These are phyloP conservation scores for Hassar affinis DNA, from an alignment of 2,113 vertebrate genomes.

Conservation along the genomic window DNA sequence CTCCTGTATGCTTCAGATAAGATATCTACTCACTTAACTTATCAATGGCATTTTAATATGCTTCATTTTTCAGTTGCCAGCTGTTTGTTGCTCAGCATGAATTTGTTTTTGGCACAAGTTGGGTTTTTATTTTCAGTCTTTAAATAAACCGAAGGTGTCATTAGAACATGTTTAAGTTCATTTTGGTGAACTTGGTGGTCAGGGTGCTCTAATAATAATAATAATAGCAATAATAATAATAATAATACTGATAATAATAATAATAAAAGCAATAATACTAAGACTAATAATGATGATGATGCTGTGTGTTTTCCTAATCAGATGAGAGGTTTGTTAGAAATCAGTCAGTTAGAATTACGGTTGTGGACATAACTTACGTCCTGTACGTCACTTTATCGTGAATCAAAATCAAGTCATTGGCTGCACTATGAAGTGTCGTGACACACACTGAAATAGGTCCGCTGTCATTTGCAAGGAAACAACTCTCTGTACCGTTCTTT, in stretches of 20 bases:
- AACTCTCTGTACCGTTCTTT: neutral
- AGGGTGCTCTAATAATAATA: neutral
- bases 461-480: neutral
- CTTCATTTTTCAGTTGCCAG: constrained; percentile 76
- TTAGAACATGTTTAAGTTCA: neutral
- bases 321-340: neutral
- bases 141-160: constrained; percentile 13
- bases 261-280: neutral
- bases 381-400: neutral
- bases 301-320: neutral
- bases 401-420: neutral
- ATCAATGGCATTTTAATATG: constrained; percentile 81
- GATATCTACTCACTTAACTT: constrained; percentile 83
- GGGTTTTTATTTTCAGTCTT: neutral
- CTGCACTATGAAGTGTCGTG: neutral
- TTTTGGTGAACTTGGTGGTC: neutral
- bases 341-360: neutral
- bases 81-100: constrained; percentile 41
- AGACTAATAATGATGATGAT: neutral
- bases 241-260: neutral
- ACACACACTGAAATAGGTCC: neutral
- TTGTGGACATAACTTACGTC: too few relatives aligned
- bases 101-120: constrained; percentile 20
- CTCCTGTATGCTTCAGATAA: constrained; percentile 84
- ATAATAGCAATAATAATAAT: neutral